Evolutionary conservation across 2,797 vertebrate genomes (phyloP), one percentile per base, ranked within the genome.

Genomic region (Hoplostethus atlanticus): DNA sequence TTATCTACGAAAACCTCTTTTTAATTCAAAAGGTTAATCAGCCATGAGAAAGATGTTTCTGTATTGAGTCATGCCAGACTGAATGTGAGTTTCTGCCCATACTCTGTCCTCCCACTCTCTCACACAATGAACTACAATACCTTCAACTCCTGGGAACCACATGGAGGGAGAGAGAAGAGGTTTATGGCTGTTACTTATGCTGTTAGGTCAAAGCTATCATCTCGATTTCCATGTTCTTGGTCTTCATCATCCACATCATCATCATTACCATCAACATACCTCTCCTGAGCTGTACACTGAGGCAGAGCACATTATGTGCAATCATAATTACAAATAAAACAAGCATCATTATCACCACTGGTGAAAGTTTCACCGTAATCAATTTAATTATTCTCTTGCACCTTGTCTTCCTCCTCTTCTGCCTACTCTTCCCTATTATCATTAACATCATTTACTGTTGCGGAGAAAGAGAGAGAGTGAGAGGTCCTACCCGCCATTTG

Each of bases 401-500:
- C 11, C 44, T 53, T 73, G 59, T 66, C 68, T 6, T 40, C 15
- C 40, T 68, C 44, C 57, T 73, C 63, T 65, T 50, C 64, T 70
- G 31, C 46, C 83, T 76, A 59, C 46, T 70, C 44, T 30, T 61
- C 25, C 70, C 47, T 75, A 64, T 64, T 57, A 76, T 70, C 57
- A 80, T 25, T n/a, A 74, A 48, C 11, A 52, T 59, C 0, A 57
- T 55, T 73, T 59, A 55, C 34, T 68, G 57, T 60, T 38, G 34
- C 6, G 34, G 34, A 73, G 5, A 65, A 51, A 54, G 42, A 68
- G 15, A 47, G 34, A 55, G 31, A 63, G 42, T 55, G 16, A 12
- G 25, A 25, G 12, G 54, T 81, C 95, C 86, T 93, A 97, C 96
- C 95, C 95, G 91, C 96, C 96, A 97, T 57, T 97, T 97, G 78